These are phyloP conservation scores for Germaria angustata DNA, from an alignment of 2,888 invertebrate genomes.

Conservation along the genomic window DNA sequence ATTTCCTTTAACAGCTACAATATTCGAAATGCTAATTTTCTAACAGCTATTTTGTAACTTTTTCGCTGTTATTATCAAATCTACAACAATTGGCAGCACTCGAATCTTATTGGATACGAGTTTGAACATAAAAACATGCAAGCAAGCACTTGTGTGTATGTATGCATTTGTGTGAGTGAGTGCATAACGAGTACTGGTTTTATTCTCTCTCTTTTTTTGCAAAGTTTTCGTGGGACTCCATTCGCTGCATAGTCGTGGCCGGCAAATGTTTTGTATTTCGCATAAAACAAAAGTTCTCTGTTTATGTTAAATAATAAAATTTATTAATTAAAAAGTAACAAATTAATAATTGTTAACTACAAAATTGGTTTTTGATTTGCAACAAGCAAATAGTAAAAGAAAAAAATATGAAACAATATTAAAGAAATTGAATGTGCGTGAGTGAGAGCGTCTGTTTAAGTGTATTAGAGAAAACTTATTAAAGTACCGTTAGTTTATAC, in stretches of 20 bases:
- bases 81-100: conserved; percentile 21
- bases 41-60: too few species aligned
- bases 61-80: background rate
- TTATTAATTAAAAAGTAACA: background rate
- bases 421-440: background rate
- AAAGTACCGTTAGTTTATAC: conserved; percentile 33
- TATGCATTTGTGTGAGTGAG: background rate
- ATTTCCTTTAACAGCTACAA: too few species aligned
- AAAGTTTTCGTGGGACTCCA: conserved; percentile 42
- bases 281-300: conserved; percentile 10
- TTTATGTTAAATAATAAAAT: conserved; percentile 6
- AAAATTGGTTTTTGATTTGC: background rate
- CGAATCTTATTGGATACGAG: conserved; percentile 5
- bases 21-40: too few species aligned
- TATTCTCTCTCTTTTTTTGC: conserved; percentile 28
- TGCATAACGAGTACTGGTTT: conserved; percentile 23
- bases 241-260: conserved; percentile 59
- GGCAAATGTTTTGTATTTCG: conserved; percentile 52
- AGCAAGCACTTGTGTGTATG: background rate
- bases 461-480: background rate
- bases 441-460: background rate
- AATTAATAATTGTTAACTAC: background rate
- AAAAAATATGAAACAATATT: background rate
- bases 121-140: conserved; percentile 25
- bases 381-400: background rate